Percentiles rank a stretch among this genome's conserved stretches.
Evolutionary conservation across 2,888 invertebrate species (phyloP).

Genomic region (Hofmannophila pseudospretella): DNA sequence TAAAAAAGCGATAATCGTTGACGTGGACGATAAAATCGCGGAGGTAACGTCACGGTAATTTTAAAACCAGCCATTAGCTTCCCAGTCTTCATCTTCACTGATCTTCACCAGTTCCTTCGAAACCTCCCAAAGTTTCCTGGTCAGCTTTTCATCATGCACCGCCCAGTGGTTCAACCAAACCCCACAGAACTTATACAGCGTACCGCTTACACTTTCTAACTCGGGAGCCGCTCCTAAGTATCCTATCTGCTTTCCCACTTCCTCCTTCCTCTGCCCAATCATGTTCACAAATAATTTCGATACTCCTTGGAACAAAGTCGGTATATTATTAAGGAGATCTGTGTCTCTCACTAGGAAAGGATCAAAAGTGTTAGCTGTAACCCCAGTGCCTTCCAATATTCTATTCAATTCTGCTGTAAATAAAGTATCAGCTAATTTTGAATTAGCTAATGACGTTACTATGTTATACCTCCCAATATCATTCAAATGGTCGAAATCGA

Average conservation of each 20-base stretch:
- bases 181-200: constrained; percentile 51
- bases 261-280: constrained; percentile 51
- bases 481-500: constrained; percentile 59
- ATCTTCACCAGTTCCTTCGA: constrained; percentile 52
- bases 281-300: constrained; percentile 39
- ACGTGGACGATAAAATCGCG: too few species aligned
- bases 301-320: constrained; percentile 28
- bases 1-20: too few species aligned
- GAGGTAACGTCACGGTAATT: too few species aligned
- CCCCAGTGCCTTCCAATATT: constrained; percentile 71
- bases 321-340: constrained; percentile 40
- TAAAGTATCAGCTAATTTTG: constrained; percentile 80
- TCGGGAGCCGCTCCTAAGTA: constrained; percentile 48
- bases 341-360: constrained; percentile 58
- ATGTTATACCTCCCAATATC: constrained; percentile 46
- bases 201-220: constrained; percentile 42
- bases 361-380: constrained; percentile 82
- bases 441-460: constrained; percentile 43
- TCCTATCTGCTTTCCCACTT: constrained; percentile 50
- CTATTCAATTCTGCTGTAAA: constrained; percentile 79
- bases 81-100: constrained; percentile 48
- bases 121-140: constrained; percentile 44
- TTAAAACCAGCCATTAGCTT: constrained; percentile 21
- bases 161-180: constrained; percentile 52
- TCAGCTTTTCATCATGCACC: constrained; percentile 34